These are phyloP conservation scores for Tholera decimalis DNA, from an alignment of 2,888 invertebrate genomes.

Conservation along the genomic window DNA sequence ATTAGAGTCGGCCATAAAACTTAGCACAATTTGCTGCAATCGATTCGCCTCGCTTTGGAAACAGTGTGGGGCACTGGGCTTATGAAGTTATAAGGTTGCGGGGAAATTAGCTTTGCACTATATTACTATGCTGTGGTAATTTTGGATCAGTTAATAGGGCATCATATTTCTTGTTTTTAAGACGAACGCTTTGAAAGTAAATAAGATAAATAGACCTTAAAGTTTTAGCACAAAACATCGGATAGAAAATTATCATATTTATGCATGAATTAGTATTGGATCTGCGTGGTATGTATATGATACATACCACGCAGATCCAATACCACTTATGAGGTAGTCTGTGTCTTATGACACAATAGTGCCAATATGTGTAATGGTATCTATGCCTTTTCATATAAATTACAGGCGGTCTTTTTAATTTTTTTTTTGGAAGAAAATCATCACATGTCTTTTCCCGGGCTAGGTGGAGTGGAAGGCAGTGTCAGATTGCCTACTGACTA, in stretches of 20 bases:
- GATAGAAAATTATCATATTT: no score
- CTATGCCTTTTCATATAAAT: not conserved
- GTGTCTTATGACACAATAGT: not conserved
- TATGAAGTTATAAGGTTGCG: slow-evolving; percentile 51
- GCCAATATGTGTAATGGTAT: not conserved
- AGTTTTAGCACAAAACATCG: no score
- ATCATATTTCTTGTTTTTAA: no score
- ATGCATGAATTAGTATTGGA: no score
- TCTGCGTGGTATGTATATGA: no score
- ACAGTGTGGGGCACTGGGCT: slow-evolving; percentile 66
- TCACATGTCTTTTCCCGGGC: no score
- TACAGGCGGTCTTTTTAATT: no score
- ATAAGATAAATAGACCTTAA: not conserved
- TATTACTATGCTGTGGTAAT: not conserved
- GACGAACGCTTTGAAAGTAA: no score
- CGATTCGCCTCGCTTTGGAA: slow-evolving; percentile 76
- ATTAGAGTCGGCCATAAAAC: slow-evolving; percentile 78
- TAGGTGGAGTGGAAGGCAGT: no score
- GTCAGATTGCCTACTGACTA: no score
- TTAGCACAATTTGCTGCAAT: slow-evolving; percentile 77
- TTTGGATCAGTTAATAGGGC: not conserved
- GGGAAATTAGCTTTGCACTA: slow-evolving; percentile 20
- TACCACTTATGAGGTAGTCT: not conserved
- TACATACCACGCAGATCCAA: no score
- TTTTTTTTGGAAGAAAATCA: no score